phyloP scores from a whole-genome alignment of 35 echinoderm and acorn worm species.

The Eucidaris tribuloides region DNA sequence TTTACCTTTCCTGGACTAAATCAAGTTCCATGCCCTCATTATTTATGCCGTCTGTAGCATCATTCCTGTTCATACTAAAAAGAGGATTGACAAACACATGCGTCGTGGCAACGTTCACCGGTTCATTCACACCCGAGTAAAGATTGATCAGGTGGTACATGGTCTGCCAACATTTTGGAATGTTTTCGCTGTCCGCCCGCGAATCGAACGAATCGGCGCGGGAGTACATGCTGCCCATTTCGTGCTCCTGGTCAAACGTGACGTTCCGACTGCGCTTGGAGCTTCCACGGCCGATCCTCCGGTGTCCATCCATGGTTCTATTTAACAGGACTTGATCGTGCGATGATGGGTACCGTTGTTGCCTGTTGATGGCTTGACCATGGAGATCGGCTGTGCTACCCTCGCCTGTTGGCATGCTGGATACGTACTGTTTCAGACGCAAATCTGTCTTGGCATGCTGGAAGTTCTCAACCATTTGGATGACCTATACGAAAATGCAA shows the following conservation, averaged over 20 bases:
- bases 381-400: conserved; percentile 4
- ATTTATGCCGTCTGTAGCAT: no score
- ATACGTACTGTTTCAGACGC: conserved; percentile 51
- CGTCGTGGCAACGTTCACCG: conserved; percentile 22
- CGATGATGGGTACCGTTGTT: not conserved
- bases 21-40: no score
- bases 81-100: conserved; percentile 80
- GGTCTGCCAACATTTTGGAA: conserved; percentile 95
- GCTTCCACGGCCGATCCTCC: no score
- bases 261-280: conserved; percentile 13
- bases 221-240: not conserved
- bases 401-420: conserved; percentile 17
- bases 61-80: conserved; percentile 15
- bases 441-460: conserved; percentile 73
- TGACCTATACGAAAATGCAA: no score
- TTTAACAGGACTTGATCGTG: no score
- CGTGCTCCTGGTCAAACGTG: conserved; percentile 11
- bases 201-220: conserved; percentile 3
- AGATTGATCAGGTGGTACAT: conserved; percentile 97
- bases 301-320: no score
- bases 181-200: conserved; percentile 62
- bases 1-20: no score
- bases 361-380: not conserved
- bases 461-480: conserved; percentile 71
- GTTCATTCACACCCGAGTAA: conserved; percentile 54